Evolutionary conservation across 2,888 invertebrate species (phyloP).

Genomic region (Diplolepis rosae): DNA sequence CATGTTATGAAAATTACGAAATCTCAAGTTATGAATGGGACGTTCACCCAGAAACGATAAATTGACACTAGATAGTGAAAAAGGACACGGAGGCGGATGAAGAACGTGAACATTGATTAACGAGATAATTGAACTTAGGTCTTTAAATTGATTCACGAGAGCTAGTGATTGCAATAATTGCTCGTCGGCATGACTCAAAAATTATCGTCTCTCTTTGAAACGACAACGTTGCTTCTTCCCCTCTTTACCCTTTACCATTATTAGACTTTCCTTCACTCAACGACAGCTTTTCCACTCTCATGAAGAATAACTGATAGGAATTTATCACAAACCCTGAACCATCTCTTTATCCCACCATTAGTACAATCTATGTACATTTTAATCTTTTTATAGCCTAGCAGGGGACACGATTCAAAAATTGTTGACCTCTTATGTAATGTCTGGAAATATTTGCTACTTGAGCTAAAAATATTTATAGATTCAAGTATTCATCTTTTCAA

Average conservation of each 20-base stretch:
- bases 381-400: not conserved
- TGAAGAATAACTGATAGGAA: not conserved
- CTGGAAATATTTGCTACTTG: not conserved
- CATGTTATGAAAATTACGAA: slow-evolving; percentile 27
- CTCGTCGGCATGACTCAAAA: slow-evolving; percentile 27
- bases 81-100: slow-evolving; percentile 29
- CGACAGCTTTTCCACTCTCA: slow-evolving; percentile 5
- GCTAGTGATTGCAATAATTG: slow-evolving; percentile 21
- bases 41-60: slow-evolving; percentile 32
- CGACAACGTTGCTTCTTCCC: not conserved
- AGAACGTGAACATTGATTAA: slow-evolving; percentile 26
- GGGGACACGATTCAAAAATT: slow-evolving; percentile 10
- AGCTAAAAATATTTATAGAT: too few relatives aligned
- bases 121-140: slow-evolving; percentile 30
- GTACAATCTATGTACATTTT: slow-evolving; percentile 20
- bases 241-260: not conserved
- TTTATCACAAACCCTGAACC: slow-evolving; percentile 18
- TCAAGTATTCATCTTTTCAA: not conserved
- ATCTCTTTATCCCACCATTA: slow-evolving; percentile 18
- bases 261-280: not conserved
- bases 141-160: slow-evolving; percentile 30
- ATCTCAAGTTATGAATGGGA: slow-evolving; percentile 30
- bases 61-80: slow-evolving; percentile 20
- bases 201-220: slow-evolving; percentile 12
- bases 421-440: slow-evolving; percentile 16